Evolutionary conservation across 2,113 vertebrate species (phyloP).

Genomic region (Bettongia penicillata): DNA sequence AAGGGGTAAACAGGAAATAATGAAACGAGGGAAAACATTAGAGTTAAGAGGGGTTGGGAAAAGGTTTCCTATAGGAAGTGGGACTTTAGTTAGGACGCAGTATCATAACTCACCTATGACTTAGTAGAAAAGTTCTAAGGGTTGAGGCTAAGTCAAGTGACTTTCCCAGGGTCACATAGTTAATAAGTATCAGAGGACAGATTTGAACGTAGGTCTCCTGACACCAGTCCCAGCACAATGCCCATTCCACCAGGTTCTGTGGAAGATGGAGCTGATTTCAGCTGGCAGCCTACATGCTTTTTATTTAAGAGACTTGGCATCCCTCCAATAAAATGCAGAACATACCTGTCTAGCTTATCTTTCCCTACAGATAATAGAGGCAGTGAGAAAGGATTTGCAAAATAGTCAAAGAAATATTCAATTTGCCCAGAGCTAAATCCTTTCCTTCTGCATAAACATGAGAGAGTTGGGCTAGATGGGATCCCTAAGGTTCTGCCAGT

Average conservation of each 20-base stretch:
- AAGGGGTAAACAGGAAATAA: not conserved
- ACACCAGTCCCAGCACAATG: not conserved
- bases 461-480: not conserved
- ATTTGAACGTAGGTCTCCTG: not conserved
- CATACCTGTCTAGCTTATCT: not conserved
- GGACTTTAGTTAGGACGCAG: not conserved
- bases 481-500: not conserved
- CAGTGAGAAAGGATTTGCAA: not conserved
- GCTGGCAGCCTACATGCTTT: not conserved
- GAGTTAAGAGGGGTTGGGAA: not conserved
- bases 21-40: not conserved
- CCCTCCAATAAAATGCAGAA: not conserved
- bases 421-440: not conserved
- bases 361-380: not conserved
- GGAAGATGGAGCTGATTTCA: not conserved
- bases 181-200: not conserved
- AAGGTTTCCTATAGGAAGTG: not conserved
- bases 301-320: not conserved
- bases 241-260: not conserved
- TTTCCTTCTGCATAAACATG: not conserved
- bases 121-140: not conserved
- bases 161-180: not conserved
- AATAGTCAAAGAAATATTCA: slow-evolving; percentile 24
- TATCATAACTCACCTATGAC: not conserved
- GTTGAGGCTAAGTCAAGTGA: not conserved